Evolutionary conservation across 2,888 invertebrate species (phyloP).

Genomic region (Hypsopygia costalis): DNA sequence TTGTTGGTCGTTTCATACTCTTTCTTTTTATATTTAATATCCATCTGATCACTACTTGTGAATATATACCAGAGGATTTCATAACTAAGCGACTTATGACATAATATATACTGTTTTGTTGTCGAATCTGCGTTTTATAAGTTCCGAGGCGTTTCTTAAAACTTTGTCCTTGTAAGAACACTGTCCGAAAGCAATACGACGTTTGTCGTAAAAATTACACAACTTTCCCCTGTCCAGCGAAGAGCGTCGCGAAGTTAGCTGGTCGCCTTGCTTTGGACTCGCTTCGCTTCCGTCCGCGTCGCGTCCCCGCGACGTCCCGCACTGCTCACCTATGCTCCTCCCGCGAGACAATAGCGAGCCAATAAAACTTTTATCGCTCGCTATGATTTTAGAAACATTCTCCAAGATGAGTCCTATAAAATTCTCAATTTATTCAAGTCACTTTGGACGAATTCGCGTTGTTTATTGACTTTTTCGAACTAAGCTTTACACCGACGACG

Average conservation of each 20-base stretch:
- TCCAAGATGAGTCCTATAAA: conserved; percentile 69
- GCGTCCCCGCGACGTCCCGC: conserved; percentile 24
- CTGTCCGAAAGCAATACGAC: conserved; percentile 38
- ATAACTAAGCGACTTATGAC: no score
- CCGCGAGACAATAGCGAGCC: conserved; percentile 57
- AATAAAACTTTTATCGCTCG: conserved; percentile 72
- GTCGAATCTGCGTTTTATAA: conserved; percentile 17
- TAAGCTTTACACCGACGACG: conserved; percentile 35
- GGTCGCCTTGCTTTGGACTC: conserved; percentile 24
- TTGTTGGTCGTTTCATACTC: no score
- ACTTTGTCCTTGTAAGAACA: conserved; percentile 28
- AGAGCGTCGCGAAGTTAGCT: conserved; percentile 33
- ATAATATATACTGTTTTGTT: conserved; percentile 14
- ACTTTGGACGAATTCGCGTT: conserved; percentile 42
- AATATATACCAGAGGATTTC: no score
- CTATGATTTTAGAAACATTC: conserved; percentile 72
- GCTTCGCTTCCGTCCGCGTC: conserved; percentile 15
- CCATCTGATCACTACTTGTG: no score
- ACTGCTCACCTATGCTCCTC: conserved; percentile 30
- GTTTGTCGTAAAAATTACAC: conserved; percentile 57
- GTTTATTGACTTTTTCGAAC: conserved; percentile 44
- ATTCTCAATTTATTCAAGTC: conserved; percentile 58
- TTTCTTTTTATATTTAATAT: no score
- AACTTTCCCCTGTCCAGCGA: conserved; percentile 47
- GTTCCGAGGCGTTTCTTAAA: conserved; percentile 25